phyloP scores from a whole-genome alignment of 1,140 invertebrate genomes.

The Eufriesea mexicana region DNA sequence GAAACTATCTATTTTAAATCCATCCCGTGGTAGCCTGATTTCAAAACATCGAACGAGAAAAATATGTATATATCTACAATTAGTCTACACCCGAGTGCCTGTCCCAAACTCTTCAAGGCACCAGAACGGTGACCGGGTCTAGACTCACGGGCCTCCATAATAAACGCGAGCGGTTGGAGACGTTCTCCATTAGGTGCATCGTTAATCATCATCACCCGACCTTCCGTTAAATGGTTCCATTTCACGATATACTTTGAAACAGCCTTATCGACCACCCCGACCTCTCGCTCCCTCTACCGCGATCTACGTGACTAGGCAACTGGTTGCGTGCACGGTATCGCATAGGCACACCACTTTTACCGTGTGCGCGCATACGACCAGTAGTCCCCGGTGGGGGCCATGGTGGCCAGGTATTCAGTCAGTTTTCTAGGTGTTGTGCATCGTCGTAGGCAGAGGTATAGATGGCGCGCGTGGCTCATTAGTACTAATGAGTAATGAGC shows the following conservation, averaged over 20 bases:
- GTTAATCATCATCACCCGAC: conserved; percentile 61
- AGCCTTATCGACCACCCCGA: conserved; percentile 47
- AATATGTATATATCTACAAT: not conserved
- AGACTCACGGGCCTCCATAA: conserved; percentile 19
- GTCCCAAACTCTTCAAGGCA: not conserved
- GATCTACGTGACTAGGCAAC: conserved; percentile 1
- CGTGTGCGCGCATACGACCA: not conserved
- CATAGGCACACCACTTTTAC: not conserved
- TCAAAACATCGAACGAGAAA: not conserved
- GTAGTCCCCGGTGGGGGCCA: conserved; percentile 3
- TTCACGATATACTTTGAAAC: conserved; percentile 52
- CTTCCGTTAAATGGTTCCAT: conserved; percentile 44
- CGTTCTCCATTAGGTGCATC: conserved; percentile 53
- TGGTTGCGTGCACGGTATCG: conserved; percentile 65
- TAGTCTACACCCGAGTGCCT: not conserved
- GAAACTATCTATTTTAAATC: not conserved
- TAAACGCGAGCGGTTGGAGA: conserved; percentile 46
- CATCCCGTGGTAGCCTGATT: not conserved
- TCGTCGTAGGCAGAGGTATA: conserved; percentile 50
- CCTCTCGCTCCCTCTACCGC: not conserved
- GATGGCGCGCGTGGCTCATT: conserved; percentile 80
- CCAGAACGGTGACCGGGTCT: not conserved
- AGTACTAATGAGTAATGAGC: conserved; percentile 82
- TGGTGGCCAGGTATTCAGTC: conserved; percentile 34
- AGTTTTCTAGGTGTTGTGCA: conserved; percentile 57